Conservation (phyloP, 2,113 vertebrate genomes). For the Dryoscopus gambensis region DNA sequence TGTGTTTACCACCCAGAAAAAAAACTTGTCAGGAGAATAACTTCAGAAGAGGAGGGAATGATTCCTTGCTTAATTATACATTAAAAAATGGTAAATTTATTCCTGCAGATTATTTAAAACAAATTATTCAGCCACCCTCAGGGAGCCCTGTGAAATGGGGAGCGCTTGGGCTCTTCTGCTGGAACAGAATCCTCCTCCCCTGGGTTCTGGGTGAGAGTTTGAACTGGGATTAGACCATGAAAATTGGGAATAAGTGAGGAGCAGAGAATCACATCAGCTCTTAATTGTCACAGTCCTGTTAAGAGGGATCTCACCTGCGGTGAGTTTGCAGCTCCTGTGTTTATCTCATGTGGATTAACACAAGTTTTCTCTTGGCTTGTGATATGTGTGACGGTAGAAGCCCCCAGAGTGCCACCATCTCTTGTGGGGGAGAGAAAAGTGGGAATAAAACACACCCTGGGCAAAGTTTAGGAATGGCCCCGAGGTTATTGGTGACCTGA, state of each 20-base stretch:
- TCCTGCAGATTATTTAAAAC: conserved; percentile 6
- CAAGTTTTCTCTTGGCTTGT: not conserved
- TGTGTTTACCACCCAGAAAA: not conserved
- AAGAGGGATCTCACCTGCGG: not conserved
- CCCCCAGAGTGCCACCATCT: not conserved
- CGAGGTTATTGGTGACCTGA: not conserved
- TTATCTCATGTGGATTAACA: rapidly evolving
- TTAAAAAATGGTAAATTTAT: conserved; percentile 32
- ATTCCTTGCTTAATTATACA: conserved; percentile 2
- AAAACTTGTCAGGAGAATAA: not conserved
- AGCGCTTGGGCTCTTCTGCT: not conserved
- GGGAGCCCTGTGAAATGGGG: not conserved
- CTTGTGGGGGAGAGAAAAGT: not conserved
- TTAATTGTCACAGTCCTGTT: not conserved
- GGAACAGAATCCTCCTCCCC: not conserved
- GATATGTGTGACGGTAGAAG: not conserved
- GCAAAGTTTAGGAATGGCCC: not conserved
- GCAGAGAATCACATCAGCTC: not conserved
- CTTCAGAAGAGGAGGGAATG: not conserved
- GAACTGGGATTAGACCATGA: not conserved
- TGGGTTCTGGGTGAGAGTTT: not conserved
- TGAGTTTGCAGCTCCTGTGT: not conserved
- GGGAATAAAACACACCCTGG: not conserved
- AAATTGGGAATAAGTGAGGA: not conserved
- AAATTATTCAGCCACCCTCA: not conserved